Percentiles rank a stretch among this genome's conserved stretches.
phyloP scores from a whole-genome alignment of 1,140 invertebrate genomes.

The Paracyclopina nana region DNA sequence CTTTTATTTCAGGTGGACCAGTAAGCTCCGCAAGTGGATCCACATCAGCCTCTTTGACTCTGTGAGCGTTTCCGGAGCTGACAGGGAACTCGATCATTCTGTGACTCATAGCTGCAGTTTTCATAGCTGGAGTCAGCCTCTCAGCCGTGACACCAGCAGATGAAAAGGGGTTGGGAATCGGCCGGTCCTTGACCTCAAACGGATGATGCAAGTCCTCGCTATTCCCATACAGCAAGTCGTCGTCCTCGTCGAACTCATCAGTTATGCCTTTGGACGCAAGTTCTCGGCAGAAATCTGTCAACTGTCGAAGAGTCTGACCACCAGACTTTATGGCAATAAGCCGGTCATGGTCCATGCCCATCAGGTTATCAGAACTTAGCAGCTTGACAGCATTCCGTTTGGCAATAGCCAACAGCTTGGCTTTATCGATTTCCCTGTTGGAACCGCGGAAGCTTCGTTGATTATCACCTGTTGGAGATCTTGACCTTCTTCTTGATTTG shows the following conservation, averaged over 20 bases:
- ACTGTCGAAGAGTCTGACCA: neutral
- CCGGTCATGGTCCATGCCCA: conserved; percentile 13
- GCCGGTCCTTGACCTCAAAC: conserved; percentile 10
- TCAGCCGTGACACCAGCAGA: neutral
- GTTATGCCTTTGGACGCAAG: conserved; percentile 8
- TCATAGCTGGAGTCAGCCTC: neutral
- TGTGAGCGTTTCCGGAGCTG: conserved; percentile 8
- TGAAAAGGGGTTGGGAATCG: conserved; percentile 5
- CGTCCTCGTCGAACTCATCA: conserved; percentile 5
- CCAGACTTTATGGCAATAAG: conserved; percentile 13
- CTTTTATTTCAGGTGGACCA: neutral
- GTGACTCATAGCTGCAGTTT: conserved; percentile 4
- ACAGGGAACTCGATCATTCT: conserved; percentile 14
- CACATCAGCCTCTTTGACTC: neutral
- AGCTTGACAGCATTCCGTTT: conserved; percentile 13
- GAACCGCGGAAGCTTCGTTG: neutral
- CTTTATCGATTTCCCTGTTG: conserved; percentile 7
- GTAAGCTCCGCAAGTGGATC: neutral
- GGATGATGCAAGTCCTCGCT: conserved; percentile 1
- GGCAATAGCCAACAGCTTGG: conserved; percentile 7
- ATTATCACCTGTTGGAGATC: neutral
- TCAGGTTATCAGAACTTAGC: neutral
- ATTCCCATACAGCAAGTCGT: neutral
- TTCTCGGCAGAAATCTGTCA: conserved; percentile 13
- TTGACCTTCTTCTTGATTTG: neutral